phyloP scores from a whole-genome alignment of 1,140 invertebrate genomes.

The Cherax destructor region DNA sequence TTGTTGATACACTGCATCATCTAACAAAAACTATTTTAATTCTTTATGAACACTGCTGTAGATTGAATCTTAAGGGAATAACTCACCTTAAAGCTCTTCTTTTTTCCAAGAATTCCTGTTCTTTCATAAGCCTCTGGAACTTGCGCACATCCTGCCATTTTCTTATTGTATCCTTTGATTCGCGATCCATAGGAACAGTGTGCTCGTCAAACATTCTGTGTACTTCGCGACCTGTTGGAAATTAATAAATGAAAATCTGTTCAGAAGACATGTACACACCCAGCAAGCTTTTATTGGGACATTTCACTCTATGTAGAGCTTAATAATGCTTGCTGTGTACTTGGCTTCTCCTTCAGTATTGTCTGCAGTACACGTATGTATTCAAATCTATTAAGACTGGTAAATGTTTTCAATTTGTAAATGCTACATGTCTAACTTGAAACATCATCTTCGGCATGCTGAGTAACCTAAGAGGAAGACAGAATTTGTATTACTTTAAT shows the following conservation, averaged over 20 bases:
- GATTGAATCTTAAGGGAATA: constrained; percentile 11
- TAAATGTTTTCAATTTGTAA: neutral
- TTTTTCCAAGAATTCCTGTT: constrained; percentile 80
- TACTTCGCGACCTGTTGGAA: constrained; percentile 3
- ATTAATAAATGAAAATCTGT: neutral
- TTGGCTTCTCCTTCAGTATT: no score
- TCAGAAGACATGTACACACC: neutral
- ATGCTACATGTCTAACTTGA: neutral
- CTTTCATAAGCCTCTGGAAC: constrained; percentile 81
- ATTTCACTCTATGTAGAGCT: no score
- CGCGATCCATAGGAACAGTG: neutral
- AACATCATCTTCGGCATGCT: no score
- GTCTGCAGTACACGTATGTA: no score
- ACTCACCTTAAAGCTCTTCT: constrained; percentile 79
- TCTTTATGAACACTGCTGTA: no score
- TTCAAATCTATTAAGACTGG: neutral
- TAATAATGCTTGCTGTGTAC: neutral
- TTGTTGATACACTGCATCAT: no score
- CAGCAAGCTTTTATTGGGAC: neutral
- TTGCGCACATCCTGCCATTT: constrained; percentile 76
- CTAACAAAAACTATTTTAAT: no score
- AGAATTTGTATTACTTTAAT: no score
- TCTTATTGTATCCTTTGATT: neutral
- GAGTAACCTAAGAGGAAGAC: no score
- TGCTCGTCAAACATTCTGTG: constrained; percentile 13